phyloP scores from a whole-genome alignment of 2,113 vertebrate species.

The Pseudorectes ferrugineus region DNA sequence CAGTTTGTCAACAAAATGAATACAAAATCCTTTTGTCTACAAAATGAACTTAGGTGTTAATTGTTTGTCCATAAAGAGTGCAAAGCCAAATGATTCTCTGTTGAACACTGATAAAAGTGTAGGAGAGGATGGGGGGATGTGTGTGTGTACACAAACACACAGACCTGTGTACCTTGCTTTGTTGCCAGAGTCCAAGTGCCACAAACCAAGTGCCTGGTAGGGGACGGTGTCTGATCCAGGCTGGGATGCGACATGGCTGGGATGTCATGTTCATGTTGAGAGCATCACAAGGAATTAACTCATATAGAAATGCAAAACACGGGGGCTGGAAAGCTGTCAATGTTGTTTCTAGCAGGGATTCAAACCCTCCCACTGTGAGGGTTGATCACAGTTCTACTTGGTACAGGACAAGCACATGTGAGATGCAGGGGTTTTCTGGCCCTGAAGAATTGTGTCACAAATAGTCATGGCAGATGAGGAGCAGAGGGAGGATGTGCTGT shows the following conservation, averaged over 20 bases:
- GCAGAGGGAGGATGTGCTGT: not conserved
- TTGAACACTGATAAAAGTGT: slow-evolving; percentile 52
- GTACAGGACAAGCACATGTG: not conserved
- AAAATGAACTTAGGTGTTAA: slow-evolving; percentile 54
- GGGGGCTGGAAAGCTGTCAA: fast-evolving
- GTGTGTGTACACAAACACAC: not conserved
- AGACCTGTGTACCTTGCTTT: not conserved
- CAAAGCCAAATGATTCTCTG: slow-evolving; percentile 44
- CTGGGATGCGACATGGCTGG: not conserved
- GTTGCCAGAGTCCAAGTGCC: not conserved
- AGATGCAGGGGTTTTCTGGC: not conserved
- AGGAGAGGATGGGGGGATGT: fast-evolving
- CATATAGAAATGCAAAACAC: not conserved
- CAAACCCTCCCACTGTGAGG: not conserved
- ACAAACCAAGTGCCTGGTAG: not conserved
- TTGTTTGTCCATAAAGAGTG: slow-evolving; percentile 22
- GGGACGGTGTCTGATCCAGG: not conserved
- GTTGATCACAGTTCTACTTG: not conserved
- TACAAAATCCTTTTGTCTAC: slow-evolving; percentile 54
- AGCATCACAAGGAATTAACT: not conserved
- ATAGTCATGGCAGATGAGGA: not conserved
- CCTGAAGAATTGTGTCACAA: not conserved
- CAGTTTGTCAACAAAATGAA: slow-evolving; percentile 59
- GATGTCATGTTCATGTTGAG: not conserved
- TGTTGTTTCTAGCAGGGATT: not conserved